Evolutionary conservation across 2,113 vertebrate species (phyloP).

Genomic region (Psephotus haematonotus): DNA sequence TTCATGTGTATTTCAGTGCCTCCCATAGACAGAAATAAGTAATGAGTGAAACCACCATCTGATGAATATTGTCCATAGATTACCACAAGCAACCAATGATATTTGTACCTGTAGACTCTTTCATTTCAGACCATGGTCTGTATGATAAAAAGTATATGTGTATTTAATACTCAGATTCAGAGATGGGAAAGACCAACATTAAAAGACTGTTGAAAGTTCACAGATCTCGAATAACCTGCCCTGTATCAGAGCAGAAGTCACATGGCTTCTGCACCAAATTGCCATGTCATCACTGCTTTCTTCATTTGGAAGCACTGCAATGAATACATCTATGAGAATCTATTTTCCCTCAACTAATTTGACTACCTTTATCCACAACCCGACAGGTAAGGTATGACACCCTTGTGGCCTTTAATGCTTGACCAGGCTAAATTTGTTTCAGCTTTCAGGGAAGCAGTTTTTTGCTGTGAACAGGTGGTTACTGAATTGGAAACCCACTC

Average conservation of each 20-base stretch:
- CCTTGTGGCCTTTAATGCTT: neutral
- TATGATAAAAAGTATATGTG: neutral
- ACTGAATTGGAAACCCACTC: neutral
- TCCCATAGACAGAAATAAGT: slow-evolving; percentile 36
- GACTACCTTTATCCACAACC: neutral
- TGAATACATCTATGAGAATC: neutral
- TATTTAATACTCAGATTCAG: neutral
- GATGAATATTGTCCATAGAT: slow-evolving; percentile 38
- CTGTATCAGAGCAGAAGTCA: neutral
- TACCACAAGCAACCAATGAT: neutral
- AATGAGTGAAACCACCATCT: slow-evolving; percentile 23
- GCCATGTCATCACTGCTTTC: rapidly evolving
- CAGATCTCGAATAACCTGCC: neutral
- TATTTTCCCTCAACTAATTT: neutral
- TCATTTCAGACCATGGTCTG: neutral
- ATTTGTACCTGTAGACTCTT: neutral
- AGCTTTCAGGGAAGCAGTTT: neutral
- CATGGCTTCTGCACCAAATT: neutral
- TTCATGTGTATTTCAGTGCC: slow-evolving; percentile 39
- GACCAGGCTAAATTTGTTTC: neutral
- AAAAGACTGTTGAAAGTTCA: neutral
- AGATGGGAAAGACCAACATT: neutral
- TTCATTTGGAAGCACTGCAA: neutral
- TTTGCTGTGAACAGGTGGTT: rapidly evolving
- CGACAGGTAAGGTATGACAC: neutral